These are phyloP conservation scores for Arbacia lixula DNA, from an alignment of 53 echinoderm and acorn worm species.

Conservation along the genomic window DNA sequence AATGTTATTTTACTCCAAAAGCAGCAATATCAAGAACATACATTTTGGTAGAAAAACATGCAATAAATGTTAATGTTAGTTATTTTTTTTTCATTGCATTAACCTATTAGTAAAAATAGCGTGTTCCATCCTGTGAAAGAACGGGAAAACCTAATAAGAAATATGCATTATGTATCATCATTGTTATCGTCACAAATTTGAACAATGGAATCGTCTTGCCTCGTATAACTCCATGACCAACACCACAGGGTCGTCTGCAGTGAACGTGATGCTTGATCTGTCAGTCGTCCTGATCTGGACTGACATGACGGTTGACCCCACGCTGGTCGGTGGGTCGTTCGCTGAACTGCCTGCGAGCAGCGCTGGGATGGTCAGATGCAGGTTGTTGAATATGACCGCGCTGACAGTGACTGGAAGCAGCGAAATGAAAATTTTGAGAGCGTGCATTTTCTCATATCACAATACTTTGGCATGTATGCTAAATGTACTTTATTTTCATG, in stretches of 20 bases:
- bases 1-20: too few relatives aligned
- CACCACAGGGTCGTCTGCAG: not conserved
- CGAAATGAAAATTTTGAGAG: too few relatives aligned
- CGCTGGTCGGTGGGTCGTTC: conserved; percentile 9
- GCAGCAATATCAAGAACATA: too few relatives aligned
- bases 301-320: conserved; percentile 53
- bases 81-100: not conserved
- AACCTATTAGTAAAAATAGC: not conserved
- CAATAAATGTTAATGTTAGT: too few relatives aligned
- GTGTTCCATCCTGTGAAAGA: too few relatives aligned
- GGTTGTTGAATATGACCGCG: conserved; percentile 24
- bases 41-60: too few relatives aligned
- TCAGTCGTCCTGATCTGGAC: conserved; percentile 22
- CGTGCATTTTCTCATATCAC: too few relatives aligned
- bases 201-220: not conserved
- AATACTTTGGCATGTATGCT: too few relatives aligned
- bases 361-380: conserved; percentile 11
- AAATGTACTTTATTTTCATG: too few relatives aligned
- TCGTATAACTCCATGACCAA: not conserved
- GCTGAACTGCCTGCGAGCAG: not conserved
- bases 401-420: conserved; percentile 17
- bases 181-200: too few relatives aligned
- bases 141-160: not conserved
- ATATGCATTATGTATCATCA: not conserved
- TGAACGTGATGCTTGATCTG: conserved; percentile 41